phyloP scores from a whole-genome alignment of 2,888 invertebrate species.

The Bugulina stolonifera region DNA sequence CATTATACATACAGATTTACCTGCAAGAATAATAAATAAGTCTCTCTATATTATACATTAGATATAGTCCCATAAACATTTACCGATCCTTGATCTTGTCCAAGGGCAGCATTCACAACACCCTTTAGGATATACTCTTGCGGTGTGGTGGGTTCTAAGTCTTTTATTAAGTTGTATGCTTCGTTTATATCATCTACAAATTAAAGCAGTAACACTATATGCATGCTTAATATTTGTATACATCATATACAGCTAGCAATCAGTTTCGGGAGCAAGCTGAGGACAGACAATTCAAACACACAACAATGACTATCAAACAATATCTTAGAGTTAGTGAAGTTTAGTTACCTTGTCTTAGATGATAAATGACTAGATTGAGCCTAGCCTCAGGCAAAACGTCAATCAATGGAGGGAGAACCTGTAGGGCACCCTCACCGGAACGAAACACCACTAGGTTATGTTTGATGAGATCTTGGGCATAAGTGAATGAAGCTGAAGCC shows the following conservation, averaged over 20 bases:
- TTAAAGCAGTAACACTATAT: no score
- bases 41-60: no score
- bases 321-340: no score
- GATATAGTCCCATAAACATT: no score
- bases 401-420: slow-evolving; percentile 81
- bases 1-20: neutral
- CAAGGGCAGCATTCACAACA: slow-evolving; percentile 86
- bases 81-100: slow-evolving; percentile 85
- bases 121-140: slow-evolving; percentile 94
- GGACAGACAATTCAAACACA: no score
- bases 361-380: slow-evolving; percentile 88
- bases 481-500: slow-evolving; percentile 63
- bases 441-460: slow-evolving; percentile 91
- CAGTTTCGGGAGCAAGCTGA: no score
- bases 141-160: slow-evolving; percentile 84
- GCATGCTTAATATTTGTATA: no score
- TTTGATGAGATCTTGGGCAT: slow-evolving; percentile 83
- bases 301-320: no score
- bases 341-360: slow-evolving; percentile 66
- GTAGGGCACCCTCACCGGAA: slow-evolving; percentile 86
- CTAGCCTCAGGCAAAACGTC: slow-evolving; percentile 95
- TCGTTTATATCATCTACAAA: slow-evolving; percentile 74
- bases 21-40: neutral
- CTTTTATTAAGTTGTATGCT: slow-evolving; percentile 80
- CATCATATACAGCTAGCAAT: no score